Conservation (phyloP, 2,113 vertebrate species). For the Leuciscus idus region DNA sequence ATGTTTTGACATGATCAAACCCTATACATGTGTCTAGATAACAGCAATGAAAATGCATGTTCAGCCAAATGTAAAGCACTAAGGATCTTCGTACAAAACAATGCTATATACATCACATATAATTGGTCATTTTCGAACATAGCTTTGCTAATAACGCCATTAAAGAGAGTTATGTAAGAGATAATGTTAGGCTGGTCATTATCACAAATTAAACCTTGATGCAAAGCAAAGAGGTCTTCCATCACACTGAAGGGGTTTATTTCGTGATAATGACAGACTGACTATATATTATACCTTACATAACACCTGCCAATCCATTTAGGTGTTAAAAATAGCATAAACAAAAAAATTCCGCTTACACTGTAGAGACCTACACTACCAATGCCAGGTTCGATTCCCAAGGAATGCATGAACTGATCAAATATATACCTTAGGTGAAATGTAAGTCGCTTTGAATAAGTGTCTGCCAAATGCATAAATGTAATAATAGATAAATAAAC, state of each 20-base stretch:
- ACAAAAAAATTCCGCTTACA: neutral
- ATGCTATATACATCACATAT: neutral
- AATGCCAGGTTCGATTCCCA: neutral
- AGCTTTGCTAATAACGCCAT: neutral
- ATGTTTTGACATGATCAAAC: slow-evolving; percentile 39
- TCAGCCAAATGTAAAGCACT: neutral
- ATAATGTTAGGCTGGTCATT: slow-evolving; percentile 1
- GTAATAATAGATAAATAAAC: too few species aligned
- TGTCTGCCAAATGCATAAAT: too few species aligned
- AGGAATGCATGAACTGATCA: neutral
- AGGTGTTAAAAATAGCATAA: neutral
- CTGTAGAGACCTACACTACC: neutral
- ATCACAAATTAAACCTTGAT: neutral
- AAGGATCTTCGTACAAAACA: neutral
- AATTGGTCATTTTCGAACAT: neutral
- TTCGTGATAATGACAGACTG: neutral
- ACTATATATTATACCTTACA: neutral
- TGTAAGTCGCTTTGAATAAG: too few species aligned
- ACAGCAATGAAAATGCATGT: slow-evolving; percentile 7
- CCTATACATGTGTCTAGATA: neutral
- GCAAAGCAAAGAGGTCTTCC: neutral
- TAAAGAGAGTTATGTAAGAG: slow-evolving; percentile 12
- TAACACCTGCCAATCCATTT: neutral
- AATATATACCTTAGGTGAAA: neutral
- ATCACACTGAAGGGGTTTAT: slow-evolving; percentile 6